These are phyloP conservation scores for Galaxias olidus DNA, from an alignment of 2,797 vertebrate species.

Conservation along the genomic window DNA sequence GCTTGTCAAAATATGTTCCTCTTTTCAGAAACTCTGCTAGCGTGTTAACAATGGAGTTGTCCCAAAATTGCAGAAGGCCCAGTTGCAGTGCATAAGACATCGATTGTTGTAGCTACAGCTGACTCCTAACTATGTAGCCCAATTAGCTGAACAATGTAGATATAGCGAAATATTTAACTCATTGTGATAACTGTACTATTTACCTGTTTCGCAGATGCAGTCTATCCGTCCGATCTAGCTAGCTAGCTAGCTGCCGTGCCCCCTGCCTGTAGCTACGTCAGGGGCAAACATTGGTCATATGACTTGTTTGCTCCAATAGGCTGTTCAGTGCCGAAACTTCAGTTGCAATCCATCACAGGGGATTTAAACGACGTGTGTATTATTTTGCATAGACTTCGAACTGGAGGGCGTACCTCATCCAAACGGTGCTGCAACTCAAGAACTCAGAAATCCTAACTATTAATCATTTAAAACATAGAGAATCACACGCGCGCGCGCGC, in stretches of 20 bases:
- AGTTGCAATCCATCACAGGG: neutral
- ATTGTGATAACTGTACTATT: neutral
- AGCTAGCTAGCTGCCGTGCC: neutral
- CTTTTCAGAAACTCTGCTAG: constrained; percentile 25
- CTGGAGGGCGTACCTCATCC: neutral
- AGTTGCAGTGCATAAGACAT: neutral
- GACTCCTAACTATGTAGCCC: neutral
- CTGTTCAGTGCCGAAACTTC: neutral
- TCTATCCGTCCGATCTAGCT: constrained; percentile 39
- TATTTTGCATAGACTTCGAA: neutral
- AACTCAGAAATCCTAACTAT: no score
- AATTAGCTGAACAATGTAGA: no score
- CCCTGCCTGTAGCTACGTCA: constrained; percentile 29
- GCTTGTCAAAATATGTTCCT: constrained; percentile 5
- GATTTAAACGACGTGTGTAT: constrained; percentile 5
- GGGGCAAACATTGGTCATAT: constrained; percentile 37
- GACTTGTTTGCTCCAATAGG: constrained; percentile 37
- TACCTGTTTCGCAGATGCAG: constrained; percentile 10
- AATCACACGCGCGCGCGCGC: neutral
- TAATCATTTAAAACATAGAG: neutral
- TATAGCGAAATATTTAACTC: neutral
- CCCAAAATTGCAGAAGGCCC: constrained; percentile 3
- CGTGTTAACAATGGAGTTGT: neutral
- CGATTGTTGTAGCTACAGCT: no score
- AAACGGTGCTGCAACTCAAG: neutral